Evolutionary conservation across 2,888 invertebrate genomes (phyloP), one percentile per base, ranked within the genome.

Genomic region (Aphodius sticticus): DNA sequence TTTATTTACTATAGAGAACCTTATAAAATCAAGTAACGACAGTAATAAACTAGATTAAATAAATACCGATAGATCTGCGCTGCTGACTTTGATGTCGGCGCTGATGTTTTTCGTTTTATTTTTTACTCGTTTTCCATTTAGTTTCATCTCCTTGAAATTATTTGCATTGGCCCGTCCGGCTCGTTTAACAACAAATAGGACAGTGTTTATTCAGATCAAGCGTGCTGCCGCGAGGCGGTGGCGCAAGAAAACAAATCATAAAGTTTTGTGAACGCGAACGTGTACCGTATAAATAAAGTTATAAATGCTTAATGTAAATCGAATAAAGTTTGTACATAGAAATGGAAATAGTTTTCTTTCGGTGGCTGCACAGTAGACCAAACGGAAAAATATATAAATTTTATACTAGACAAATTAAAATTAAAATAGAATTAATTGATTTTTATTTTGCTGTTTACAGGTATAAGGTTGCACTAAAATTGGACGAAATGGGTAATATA

Each of bases 1-100:
- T 84, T 84, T 88, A 85, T 89, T 89, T 87, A 89, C 89, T 82
- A 89, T 89, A 84, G 89, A 89, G 84, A 88, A 89, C 86, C 86
- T 89, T 86, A 89, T 89, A 84, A 89, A 89, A 88, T 86, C 85
- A 84, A 85, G 86, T 84, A 84, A 86, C 82, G 82, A 84, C 79
- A 82, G 85, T 83, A 86, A 86, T 85, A 86, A 86, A 86, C 82
- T 83, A 85, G 85, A 84, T 86, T 86, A 86, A 87, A 87, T 86
- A 86, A 86, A 86, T 86, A 86, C 74, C 12, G 36, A 80, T 82
- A 79, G 82, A 84, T 83, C 84, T 84, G 81, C 83, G 82, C 85
- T 83, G 82, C 85, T 82, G 83, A 80, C 85, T 86, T 87, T 86
- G 86, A 87, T 86, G 86, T 86, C 83, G 81, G 16, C 16, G 35